Evolutionary conservation across 2,888 invertebrate genomes (phyloP).

Genomic region (Tachina fera): DNA sequence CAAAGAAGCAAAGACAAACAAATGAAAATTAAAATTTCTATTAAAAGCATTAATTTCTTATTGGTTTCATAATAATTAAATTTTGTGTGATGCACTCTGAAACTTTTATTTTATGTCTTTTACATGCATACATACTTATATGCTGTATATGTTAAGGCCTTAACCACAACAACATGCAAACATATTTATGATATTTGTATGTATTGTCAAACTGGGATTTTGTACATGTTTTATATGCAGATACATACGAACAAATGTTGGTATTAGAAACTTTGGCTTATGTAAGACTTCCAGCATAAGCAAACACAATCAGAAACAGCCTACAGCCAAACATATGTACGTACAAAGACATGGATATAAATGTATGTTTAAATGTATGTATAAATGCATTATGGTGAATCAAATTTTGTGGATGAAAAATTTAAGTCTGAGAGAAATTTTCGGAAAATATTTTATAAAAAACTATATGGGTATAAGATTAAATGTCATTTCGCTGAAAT

Average conservation of each 20-base stretch:
- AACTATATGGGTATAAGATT: too few species aligned
- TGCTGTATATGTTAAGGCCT: background rate
- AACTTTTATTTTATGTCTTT: background rate
- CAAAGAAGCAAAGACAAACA: background rate
- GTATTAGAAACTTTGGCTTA: conserved; percentile 47
- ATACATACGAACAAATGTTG: background rate
- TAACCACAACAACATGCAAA: background rate
- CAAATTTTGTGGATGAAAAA: background rate
- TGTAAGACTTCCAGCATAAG: conserved; percentile 55
- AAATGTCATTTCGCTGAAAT: too few species aligned
- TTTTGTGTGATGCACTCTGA: background rate
- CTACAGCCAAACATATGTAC: conserved; percentile 10
- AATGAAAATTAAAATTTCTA: conserved; percentile 26
- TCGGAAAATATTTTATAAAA: too few species aligned
- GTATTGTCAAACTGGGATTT: background rate
- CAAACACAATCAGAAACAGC: conserved; percentile 62
- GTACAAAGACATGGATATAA: background rate
- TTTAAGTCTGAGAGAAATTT: background rate
- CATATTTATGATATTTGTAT: background rate
- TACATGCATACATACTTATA: conserved; percentile 5
- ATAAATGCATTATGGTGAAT: background rate
- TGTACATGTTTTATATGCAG: background rate
- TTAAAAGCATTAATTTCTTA: conserved; percentile 14
- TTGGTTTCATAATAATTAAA: conserved; percentile 43
- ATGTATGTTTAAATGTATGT: background rate